A percentile compares a stretch with the other conserved stretches of the same genome.
phyloP scores from a whole-genome alignment of 2,113 vertebrate genomes.

The Podarcis cretensis region DNA sequence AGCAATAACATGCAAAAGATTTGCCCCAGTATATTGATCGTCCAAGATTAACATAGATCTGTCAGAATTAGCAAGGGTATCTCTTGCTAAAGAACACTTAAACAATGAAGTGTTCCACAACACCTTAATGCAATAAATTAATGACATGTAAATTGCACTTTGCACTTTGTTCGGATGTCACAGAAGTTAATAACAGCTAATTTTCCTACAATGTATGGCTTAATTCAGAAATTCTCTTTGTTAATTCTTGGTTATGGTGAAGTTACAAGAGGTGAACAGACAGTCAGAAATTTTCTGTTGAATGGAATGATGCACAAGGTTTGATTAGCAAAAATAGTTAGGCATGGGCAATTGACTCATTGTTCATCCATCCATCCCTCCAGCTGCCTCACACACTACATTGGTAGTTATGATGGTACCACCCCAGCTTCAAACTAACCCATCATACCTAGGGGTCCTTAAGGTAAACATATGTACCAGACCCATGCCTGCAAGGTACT shows the following conservation, averaged over 20 bases:
- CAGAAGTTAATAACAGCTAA: slow-evolving; percentile 70
- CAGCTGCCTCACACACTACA: no score
- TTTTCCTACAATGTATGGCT: slow-evolving; percentile 45
- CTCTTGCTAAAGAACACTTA: slow-evolving; percentile 61
- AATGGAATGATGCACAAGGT: not conserved
- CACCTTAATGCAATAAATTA: slow-evolving; percentile 69
- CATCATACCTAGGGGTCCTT: no score
- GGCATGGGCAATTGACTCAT: no score
- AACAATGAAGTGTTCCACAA: slow-evolving; percentile 63
- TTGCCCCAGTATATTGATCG: not conserved
- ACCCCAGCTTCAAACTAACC: no score
- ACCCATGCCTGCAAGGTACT: no score
- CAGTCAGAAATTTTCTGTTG: not conserved
- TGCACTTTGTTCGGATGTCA: slow-evolving; percentile 68
- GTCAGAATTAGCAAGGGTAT: slow-evolving; percentile 59
- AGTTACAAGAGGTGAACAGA: slow-evolving; percentile 16
- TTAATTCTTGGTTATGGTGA: slow-evolving; percentile 61
- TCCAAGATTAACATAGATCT: slow-evolving; percentile 57
- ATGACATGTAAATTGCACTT: slow-evolving; percentile 72
- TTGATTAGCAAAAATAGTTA: not conserved
- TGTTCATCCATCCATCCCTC: no score
- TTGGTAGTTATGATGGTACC: no score
- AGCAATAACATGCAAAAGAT: slow-evolving; percentile 45
- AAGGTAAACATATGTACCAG: no score
- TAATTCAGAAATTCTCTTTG: slow-evolving; percentile 61